phyloP scores from a whole-genome alignment of 2,797 vertebrate species.

The Synaphobranchus kaupii region DNA sequence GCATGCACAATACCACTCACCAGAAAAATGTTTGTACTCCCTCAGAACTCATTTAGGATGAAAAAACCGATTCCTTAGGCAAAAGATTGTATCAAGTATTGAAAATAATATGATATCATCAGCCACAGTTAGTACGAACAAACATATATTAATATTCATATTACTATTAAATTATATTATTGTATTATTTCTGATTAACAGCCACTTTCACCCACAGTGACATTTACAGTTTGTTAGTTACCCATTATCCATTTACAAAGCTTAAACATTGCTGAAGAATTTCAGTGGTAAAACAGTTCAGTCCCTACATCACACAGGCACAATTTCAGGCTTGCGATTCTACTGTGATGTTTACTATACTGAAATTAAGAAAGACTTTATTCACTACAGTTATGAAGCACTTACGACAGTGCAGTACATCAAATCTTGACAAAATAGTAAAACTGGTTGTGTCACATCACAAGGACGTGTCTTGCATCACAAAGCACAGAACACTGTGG shows the following conservation, averaged over 20 bases:
- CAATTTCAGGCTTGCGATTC: not conserved
- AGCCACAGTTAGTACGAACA: not conserved
- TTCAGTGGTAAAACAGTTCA: not conserved
- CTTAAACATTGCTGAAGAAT: not conserved
- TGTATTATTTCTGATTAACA: not conserved
- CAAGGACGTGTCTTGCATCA: not conserved
- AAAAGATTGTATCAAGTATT: not conserved
- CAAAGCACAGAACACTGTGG: not conserved
- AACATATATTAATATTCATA: not conserved
- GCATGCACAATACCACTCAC: not conserved
- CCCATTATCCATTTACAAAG: not conserved
- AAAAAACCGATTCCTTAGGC: not conserved
- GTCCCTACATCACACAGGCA: not conserved
- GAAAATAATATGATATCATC: not conserved
- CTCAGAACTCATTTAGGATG: not conserved
- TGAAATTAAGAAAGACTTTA: not conserved
- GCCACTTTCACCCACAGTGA: not conserved
- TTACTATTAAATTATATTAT: not conserved
- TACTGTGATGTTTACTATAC: not conserved
- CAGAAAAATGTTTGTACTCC: not conserved
- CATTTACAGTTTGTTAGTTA: not conserved
- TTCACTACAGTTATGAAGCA: not conserved
- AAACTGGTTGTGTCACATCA: slow-evolving; percentile 10
- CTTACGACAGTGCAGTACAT: not conserved
- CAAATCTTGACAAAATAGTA: not conserved